Evolutionary conservation across 2,888 invertebrate species (phyloP), one percentile per base, ranked within the genome.

Genomic region (Ommatoiulus sabulosus): DNA sequence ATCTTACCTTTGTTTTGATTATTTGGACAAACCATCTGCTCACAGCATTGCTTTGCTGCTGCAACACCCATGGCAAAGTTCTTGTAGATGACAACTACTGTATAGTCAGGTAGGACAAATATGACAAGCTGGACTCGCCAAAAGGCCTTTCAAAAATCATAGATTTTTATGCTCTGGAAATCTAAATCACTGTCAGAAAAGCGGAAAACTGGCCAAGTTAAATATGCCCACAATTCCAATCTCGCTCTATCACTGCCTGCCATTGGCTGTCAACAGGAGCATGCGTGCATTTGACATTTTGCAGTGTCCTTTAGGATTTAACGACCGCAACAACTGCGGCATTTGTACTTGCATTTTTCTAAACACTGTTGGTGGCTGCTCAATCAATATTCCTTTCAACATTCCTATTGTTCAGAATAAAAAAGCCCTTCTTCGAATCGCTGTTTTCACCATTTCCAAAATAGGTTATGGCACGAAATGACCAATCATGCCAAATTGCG

Each of bases 1-100:
- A 10, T n/a, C 87, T 87, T 57, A 87, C 87, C 87, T 57, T 87
- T 87, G 35, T 87, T 87, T 87, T 87, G 48, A 85, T 87, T 87
- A 57, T 87, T 87, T 87, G 44, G 48, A 44, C 87, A 87, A 52
- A 87, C 12, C 8, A 87, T 46, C 48, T 87, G 87, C 24, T 87
- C 87, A n/a, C 44, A 87, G 48, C 87, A 87, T 7, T 87, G 87
- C 35, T 87, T 87, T 20, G 87, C 87, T 24, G 87, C 44, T 87
- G 87, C 57, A 48, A 87, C 35, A 46, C 87, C 87, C 87, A 87
- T 87, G 17, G 6, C 12, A 10, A 85, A 72, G 72, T 8, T 8
- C 72, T 24, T 72, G 24, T 8, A 8, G 72, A n/a, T 24, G 72
- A 72, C 72, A 72, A 72, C 72, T 20, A 72, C 1, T 24, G 3